Base-by-base conservation (phyloP, 2,888 invertebrate genomes). In the Drosophila monieri region DNA sequence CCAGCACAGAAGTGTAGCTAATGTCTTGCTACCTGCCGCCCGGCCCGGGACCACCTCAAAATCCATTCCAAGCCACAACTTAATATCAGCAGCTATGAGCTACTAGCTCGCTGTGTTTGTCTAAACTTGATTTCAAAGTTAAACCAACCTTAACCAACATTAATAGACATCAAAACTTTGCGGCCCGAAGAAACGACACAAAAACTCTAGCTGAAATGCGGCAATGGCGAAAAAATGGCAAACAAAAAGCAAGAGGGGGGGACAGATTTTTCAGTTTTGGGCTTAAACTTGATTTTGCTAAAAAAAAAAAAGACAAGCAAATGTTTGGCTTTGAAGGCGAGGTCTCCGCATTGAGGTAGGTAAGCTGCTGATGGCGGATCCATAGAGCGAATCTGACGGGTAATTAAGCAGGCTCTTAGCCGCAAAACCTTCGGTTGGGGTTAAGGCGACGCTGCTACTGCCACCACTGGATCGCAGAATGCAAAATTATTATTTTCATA, bases 71-170 rank as follows among this genome's bases (percentile, higher is more conserved):
- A 59, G 37, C 68, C 78, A 77, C 59, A 75, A 70, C 43, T 67
- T 71, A 71, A 71, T 69, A 57, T 59, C 56, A 25, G 64, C 56
- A 21, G 44, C 62, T 30, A 44, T 23, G 21, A 23, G 21, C 62
- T 51, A 35, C 32, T n/a, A 18, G 27, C n/a, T 44, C 9, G 35
- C 46, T 68, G 54, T 74, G 65, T 67, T 60, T 60, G 56, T 61
- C 68, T 79, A 81, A 81, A 81, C 81, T 85, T 81, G 81, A 81
- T 81, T 81, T 85, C 85, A 81, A 81, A 81, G 81, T 85, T 81
- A 81, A 81, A 66, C 81, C 85, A 81, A 81, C 81, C 81, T 81
- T 81, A 81, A 79, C 85, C 81, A 81, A 81, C 81, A 85, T 81
- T 85, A 76, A 81, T 78, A 79, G 81, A 77, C 80, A 69, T 75